These are phyloP conservation scores for Strongylocentrotus purpuratus DNA, from an alignment of 35 echinoderm and acorn worm species.

Conservation along the genomic window DNA sequence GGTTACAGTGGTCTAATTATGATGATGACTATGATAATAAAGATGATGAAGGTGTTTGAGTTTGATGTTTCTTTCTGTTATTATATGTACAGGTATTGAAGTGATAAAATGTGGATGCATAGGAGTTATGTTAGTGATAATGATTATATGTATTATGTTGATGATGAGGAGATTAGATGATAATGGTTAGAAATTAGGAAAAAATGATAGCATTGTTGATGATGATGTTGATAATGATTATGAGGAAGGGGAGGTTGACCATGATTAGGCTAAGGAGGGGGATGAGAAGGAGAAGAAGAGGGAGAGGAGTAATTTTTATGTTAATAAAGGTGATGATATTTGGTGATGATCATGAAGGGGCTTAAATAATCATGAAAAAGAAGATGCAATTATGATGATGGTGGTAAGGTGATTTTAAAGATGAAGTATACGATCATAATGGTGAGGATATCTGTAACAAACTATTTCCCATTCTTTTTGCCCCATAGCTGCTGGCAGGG, in stretches of 20 bases:
- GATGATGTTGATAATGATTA: not conserved
- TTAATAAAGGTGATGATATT: not conserved
- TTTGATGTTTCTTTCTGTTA: not conserved
- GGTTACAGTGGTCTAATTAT: not conserved
- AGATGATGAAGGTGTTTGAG: not conserved
- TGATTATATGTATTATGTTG: not conserved
- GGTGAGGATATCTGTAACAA: not conserved
- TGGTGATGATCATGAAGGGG: not conserved
- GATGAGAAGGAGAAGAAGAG: not conserved
- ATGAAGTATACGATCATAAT: not conserved
- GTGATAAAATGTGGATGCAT: not conserved
- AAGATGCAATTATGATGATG: not conserved
- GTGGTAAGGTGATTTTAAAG: too few species aligned
- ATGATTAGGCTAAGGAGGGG: not conserved
- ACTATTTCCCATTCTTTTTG: not conserved
- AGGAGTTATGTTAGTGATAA: not conserved
- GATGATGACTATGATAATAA: not conserved
- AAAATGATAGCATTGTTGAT: not conserved
- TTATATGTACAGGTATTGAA: not conserved
- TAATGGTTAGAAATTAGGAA: not conserved
- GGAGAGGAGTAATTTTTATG: too few species aligned
- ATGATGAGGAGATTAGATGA: conserved; percentile 16
- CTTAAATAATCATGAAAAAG: not conserved
- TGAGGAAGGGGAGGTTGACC: not conserved
- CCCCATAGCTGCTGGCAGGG: conserved; percentile 75